Evolutionary conservation across 30 jellyfish, hydroid and myxozoan genomes (phyloP).

Genomic region (Catostylus mosaicus): DNA sequence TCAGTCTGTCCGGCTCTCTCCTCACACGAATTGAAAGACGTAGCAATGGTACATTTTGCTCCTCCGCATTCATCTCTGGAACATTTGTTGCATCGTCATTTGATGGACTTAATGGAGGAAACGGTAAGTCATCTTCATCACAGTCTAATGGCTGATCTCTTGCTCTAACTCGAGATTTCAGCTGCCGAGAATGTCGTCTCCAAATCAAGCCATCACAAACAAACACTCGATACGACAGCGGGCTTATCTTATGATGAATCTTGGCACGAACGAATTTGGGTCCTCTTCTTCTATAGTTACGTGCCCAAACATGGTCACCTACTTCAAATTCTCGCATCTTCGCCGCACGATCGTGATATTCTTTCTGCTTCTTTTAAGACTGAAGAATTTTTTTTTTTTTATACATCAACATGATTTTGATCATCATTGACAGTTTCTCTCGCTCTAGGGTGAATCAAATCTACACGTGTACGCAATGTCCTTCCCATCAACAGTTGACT

Average conservation of each 20-base stretch:
- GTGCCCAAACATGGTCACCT: slow-evolving; percentile 68
- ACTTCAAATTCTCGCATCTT: slow-evolving; percentile 36
- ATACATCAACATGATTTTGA: slow-evolving; percentile 45
- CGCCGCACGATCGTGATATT: slow-evolving; percentile 47
- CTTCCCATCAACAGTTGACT: slow-evolving; percentile 67
- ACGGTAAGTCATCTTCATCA: slow-evolving; percentile 49
- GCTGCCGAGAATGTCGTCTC: slow-evolving; percentile 67
- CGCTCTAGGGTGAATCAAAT: slow-evolving; percentile 54
- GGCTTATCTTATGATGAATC: slow-evolving; percentile 54
- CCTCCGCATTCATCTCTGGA: slow-evolving; percentile 50
- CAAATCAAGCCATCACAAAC: slow-evolving; percentile 51
- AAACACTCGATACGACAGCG: slow-evolving; percentile 66
- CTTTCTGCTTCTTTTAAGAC: slow-evolving; percentile 59
- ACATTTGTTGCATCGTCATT: slow-evolving; percentile 33
- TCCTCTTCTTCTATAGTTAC: slow-evolving; percentile 51
- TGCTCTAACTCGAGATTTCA: slow-evolving; percentile 37
- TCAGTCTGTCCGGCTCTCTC: slow-evolving; percentile 44
- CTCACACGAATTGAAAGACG: slow-evolving; percentile 37
- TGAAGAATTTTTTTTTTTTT: slow-evolving; percentile 39
- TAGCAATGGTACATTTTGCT: slow-evolving; percentile 34
- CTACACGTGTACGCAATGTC: slow-evolving; percentile 55
- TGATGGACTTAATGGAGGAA: not conserved
- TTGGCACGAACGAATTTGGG: slow-evolving; percentile 65
- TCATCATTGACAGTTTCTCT: slow-evolving; percentile 42
- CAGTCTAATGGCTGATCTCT: slow-evolving; percentile 27